Evolutionary conservation across 2,888 invertebrate species (phyloP).

Genomic region (Melinopterus prodromus): DNA sequence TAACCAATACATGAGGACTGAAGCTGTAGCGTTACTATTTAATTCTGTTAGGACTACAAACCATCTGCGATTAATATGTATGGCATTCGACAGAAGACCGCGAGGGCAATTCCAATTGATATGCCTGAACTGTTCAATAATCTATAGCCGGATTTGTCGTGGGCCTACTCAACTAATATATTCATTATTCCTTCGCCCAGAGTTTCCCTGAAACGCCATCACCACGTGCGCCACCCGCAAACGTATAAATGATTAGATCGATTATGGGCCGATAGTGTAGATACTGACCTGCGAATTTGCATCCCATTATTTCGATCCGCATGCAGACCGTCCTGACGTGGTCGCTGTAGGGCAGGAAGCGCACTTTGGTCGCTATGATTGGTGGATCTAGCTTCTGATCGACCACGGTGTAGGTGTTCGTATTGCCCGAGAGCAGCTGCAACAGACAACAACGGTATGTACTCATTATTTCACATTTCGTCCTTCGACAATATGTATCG

Average conservation of each 20-base stretch:
- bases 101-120: background rate
- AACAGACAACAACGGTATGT: conserved; percentile 51
- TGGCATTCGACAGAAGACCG: background rate
- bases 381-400: conserved; percentile 78
- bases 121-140: background rate
- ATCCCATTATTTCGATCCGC: conserved; percentile 83
- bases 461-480: conserved; percentile 31
- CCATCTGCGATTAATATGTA: background rate
- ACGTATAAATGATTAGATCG: conserved; percentile 22
- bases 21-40: no score
- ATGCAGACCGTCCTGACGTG: conserved; percentile 83
- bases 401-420: conserved; percentile 80
- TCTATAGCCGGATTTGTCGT: background rate
- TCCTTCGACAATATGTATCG: background rate
- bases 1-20: no score
- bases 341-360: conserved; percentile 81
- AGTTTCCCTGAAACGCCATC: background rate
- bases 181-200: background rate
- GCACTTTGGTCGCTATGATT: conserved; percentile 77
- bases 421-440: conserved; percentile 81
- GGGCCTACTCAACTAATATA: background rate
- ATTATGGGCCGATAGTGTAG: conserved; percentile 19
- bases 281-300: conserved; percentile 77
- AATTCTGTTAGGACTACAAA: background rate
- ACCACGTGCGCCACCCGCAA: conserved; percentile 11